These are phyloP conservation scores for Tragelaphus eurycerus DNA, from an alignment of 2,797 vertebrate genomes.

Conservation along the genomic window DNA sequence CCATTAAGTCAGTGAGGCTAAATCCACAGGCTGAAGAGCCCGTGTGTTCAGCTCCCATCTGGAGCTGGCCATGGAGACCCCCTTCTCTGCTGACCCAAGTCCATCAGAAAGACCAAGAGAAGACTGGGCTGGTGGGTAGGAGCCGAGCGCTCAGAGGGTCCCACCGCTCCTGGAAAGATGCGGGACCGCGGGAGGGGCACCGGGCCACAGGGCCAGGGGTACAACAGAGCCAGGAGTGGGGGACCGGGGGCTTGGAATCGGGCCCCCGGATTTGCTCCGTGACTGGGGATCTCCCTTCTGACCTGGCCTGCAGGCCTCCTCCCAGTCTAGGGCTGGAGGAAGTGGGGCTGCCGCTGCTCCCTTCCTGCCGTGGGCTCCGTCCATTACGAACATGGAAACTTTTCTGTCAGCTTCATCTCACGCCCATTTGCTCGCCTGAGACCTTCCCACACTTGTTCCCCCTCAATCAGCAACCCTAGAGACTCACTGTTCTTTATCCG, in stretches of 20 bases:
- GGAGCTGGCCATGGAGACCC: background rate
- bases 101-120: background rate
- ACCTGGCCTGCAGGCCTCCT: background rate
- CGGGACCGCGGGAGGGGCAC: fast-evolving
- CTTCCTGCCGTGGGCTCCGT: background rate
- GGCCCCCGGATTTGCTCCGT: background rate
- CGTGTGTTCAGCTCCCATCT: too few species aligned
- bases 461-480: background rate
- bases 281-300: background rate
- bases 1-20: background rate
- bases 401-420: background rate
- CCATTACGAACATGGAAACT: background rate
- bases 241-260: background rate
- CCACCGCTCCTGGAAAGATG: background rate
- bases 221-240: background rate
- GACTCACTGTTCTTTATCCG: background rate
- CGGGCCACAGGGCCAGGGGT: too few species aligned
- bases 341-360: background rate
- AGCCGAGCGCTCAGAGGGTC: background rate
- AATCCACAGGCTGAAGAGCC: background rate
- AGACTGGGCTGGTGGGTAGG: background rate
- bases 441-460: background rate
- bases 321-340: background rate
- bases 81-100: background rate
- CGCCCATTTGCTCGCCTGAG: background rate